Evolutionary conservation across 2,888 invertebrate genomes (phyloP).

Genomic region (Rhyacophila evoluta): DNA sequence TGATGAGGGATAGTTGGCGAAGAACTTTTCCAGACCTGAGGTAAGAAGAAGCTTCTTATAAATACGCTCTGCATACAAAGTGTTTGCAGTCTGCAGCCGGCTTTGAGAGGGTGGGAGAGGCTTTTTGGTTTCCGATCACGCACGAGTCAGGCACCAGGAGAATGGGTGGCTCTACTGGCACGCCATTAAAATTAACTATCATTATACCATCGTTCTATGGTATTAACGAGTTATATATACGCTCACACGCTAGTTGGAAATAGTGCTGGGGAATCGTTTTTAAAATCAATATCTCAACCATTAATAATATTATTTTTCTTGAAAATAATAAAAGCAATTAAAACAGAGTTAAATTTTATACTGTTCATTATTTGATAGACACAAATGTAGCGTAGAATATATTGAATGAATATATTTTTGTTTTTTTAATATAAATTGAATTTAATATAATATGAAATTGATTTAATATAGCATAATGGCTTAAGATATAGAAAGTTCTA

Average conservation of each 20-base stretch:
- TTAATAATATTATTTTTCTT: too few relatives aligned
- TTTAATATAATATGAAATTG: too few relatives aligned
- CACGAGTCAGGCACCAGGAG: slow-evolving; percentile 34
- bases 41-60: slow-evolving; percentile 46
- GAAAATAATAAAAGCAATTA: too few relatives aligned
- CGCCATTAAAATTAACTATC: slow-evolving; percentile 54
- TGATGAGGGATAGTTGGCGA: not conserved
- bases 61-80: slow-evolving; percentile 54
- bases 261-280: too few relatives aligned
- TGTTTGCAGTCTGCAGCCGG: slow-evolving; percentile 46
- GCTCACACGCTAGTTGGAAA: not conserved
- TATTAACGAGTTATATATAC: slow-evolving; percentile 11
- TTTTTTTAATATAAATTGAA: too few relatives aligned
- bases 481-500: too few relatives aligned
- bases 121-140: slow-evolving; percentile 53
- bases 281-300: too few relatives aligned
- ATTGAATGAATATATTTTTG: too few relatives aligned
- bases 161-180: slow-evolving; percentile 34
- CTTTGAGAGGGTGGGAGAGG: not conserved
- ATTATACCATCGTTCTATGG: slow-evolving; percentile 48
- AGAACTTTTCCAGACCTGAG: slow-evolving; percentile 28
- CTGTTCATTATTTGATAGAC: too few relatives aligned
- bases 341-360: too few relatives aligned
- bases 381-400: too few relatives aligned
- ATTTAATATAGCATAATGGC: too few relatives aligned